phyloP scores from a whole-genome alignment of 2,113 vertebrate genomes.

The Puma concolor region DNA sequence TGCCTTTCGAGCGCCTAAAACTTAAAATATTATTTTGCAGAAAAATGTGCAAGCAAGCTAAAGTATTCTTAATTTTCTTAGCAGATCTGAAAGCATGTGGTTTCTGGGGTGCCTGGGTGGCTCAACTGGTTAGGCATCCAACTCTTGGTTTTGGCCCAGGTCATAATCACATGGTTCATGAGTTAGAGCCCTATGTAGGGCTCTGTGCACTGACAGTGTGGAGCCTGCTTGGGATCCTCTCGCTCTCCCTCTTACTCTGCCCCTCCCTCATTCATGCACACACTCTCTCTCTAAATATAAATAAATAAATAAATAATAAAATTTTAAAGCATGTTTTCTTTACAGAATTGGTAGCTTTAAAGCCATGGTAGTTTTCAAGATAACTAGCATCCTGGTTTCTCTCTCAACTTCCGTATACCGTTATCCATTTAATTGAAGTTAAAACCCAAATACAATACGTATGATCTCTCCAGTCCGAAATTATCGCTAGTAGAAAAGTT shows the following conservation, averaged over 20 bases:
- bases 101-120: not conserved
- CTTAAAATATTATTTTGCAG: not conserved
- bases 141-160: no score
- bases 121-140: no score
- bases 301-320: no score
- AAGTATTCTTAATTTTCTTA: constrained; percentile 2
- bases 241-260: no score
- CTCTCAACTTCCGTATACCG: not conserved
- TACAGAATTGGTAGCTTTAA: not conserved
- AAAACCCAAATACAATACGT: not conserved
- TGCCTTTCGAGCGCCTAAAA: not conserved
- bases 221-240: no score
- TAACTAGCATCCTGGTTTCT: not conserved
- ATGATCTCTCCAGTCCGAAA: constrained; percentile 44
- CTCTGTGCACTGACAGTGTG: no score
- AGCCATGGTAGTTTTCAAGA: not conserved
- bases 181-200: no score
- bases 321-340: not conserved
- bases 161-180: no score
- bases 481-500: constrained; percentile 19
- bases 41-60: not conserved
- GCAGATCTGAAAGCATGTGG: not conserved
- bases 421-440: constrained; percentile 67
- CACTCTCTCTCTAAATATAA: no score
- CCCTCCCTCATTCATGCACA: no score